Conservation (phyloP, 1,140 invertebrate species). For the Agrypnia vestita region DNA sequence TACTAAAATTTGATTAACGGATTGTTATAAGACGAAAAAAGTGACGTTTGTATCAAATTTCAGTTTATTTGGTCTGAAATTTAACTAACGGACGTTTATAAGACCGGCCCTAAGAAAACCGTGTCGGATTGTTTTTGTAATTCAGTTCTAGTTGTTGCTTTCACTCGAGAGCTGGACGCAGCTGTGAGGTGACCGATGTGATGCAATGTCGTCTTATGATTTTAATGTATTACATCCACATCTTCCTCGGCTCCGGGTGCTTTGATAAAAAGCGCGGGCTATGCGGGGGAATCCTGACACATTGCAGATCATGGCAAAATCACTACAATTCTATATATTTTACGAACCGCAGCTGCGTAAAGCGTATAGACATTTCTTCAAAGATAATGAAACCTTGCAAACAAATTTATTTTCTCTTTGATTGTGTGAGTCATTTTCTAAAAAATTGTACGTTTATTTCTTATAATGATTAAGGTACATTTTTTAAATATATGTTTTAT, state of each 20-base stretch:
- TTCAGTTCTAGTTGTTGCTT: background rate
- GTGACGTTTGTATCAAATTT: too few relatives aligned
- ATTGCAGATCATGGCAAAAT: background rate
- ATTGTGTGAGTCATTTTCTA: too few relatives aligned
- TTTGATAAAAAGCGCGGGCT: conserved; percentile 40
- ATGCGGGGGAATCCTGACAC: conserved; percentile 36
- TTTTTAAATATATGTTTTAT: too few relatives aligned
- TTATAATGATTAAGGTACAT: too few relatives aligned
- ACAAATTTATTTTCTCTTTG: too few relatives aligned
- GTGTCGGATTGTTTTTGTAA: background rate
- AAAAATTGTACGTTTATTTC: too few relatives aligned
- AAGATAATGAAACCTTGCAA: background rate
- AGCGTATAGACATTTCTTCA: background rate
- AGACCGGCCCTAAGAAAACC: too few relatives aligned
- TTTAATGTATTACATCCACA: conserved; percentile 52
- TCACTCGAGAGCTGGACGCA: background rate
- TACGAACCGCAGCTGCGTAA: background rate
- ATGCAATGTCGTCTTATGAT: conserved; percentile 49
- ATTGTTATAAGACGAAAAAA: too few relatives aligned
- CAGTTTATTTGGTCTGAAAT: too few relatives aligned
- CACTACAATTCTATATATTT: background rate
- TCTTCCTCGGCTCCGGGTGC: conserved; percentile 32
- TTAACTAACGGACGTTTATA: too few relatives aligned
- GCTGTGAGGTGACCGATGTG: conserved; percentile 34
- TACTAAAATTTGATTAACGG: too few relatives aligned